phyloP scores from a whole-genome alignment of 2,113 vertebrate genomes.

The Chitala chitala region DNA sequence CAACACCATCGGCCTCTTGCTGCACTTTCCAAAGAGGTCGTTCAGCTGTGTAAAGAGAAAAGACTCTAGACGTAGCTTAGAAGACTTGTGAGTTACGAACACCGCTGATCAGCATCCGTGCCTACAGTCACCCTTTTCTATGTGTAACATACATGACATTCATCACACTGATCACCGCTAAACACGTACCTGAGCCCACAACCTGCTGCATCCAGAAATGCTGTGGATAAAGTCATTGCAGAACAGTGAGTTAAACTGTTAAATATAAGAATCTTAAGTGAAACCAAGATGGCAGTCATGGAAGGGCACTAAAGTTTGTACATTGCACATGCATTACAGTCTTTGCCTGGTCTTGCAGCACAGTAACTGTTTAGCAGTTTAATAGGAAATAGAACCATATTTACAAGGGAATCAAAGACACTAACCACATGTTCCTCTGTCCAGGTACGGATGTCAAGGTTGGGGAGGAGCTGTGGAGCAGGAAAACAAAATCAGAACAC shows the following conservation, averaged over 20 bases:
- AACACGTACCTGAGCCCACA: slow-evolving; percentile 76
- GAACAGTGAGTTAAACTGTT: slow-evolving; percentile 17
- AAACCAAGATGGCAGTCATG: background rate
- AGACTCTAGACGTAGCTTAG: too few species aligned
- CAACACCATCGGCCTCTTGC: too few species aligned
- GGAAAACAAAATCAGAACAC: slow-evolving; percentile 50
- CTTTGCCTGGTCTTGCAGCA: background rate
- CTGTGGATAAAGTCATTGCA: slow-evolving; percentile 73
- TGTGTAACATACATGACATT: background rate
- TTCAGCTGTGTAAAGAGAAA: too few species aligned
- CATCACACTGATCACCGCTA: slow-evolving; percentile 24
- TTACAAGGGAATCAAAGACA: slow-evolving; percentile 36
- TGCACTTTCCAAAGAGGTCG: too few species aligned
- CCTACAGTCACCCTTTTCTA: background rate
- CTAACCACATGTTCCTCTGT: slow-evolving; percentile 96
- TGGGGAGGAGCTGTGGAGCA: slow-evolving; percentile 83
- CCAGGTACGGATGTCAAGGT: slow-evolving; percentile 88
- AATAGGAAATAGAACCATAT: too few species aligned
- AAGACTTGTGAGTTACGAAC: too few species aligned
- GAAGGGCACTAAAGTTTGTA: background rate
- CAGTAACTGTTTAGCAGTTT: background rate
- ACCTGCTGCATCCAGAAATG: slow-evolving; percentile 94
- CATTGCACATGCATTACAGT: background rate
- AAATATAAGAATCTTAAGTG: slow-evolving; percentile 13
- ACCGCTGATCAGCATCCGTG: background rate